Evolutionary conservation across 2,113 vertebrate species (phyloP).

Genomic region (Rissa tridactyla): DNA sequence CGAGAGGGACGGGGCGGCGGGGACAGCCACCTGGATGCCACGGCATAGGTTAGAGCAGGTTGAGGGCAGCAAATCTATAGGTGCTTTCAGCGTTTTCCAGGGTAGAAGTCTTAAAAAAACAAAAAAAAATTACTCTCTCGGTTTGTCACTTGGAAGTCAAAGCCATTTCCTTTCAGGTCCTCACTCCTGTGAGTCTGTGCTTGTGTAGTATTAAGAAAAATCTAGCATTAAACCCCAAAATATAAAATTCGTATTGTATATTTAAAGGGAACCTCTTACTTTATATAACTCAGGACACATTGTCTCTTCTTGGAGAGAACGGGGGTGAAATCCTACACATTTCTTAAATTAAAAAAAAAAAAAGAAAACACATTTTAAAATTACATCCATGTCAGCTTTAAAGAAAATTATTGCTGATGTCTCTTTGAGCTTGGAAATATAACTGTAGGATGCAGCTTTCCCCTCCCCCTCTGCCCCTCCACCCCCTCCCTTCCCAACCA

Average conservation of each 20-base stretch:
- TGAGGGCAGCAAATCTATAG: not conserved
- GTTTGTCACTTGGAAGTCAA: slow-evolving; percentile 15
- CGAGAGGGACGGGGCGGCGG: not conserved
- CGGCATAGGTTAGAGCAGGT: not conserved
- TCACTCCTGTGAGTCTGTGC: not conserved
- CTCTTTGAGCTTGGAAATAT: slow-evolving; percentile 47
- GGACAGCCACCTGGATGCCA: not conserved
- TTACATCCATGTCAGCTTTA: slow-evolving; percentile 48
- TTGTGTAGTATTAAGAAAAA: not conserved
- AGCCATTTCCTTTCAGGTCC: not conserved
- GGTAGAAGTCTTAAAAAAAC: not conserved
- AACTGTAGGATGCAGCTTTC: slow-evolving; percentile 35
- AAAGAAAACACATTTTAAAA: slow-evolving; percentile 18
- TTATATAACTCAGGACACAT: slow-evolving; percentile 63
- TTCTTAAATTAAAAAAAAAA: not conserved
- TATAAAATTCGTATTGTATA: not conserved
- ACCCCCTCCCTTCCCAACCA: not conserved
- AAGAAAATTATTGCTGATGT: slow-evolving; percentile 50
- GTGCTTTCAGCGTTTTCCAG: not conserved
- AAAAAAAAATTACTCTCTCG: accelerated
- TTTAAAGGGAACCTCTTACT: slow-evolving; percentile 51
- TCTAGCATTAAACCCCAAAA: not conserved
- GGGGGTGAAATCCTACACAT: slow-evolving; percentile 60
- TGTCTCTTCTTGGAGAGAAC: slow-evolving; percentile 12
- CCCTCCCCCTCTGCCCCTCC: not conserved